Evolutionary conservation across 2,113 vertebrate species (phyloP).

Genomic region (Corythornis vintsioides): DNA sequence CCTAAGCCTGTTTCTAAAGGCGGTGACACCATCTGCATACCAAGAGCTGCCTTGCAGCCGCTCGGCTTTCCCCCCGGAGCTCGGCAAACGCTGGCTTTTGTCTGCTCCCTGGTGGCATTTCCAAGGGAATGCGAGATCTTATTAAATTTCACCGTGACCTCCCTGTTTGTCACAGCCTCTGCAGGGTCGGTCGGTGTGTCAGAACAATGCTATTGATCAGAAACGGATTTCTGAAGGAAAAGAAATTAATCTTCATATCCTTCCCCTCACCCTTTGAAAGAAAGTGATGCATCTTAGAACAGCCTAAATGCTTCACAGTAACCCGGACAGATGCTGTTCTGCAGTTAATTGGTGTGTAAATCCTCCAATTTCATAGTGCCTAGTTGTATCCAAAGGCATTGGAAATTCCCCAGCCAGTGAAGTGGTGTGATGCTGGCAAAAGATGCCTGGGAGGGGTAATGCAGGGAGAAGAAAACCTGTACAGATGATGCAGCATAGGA

Average conservation of each 20-base stretch:
- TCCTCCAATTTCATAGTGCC: background rate
- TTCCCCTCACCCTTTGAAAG: background rate
- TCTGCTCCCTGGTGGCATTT: conserved; percentile 66
- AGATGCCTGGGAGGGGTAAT: background rate
- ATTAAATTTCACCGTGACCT: conserved; percentile 59
- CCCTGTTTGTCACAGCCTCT: conserved; percentile 25
- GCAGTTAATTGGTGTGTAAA: background rate
- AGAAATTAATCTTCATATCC: background rate
- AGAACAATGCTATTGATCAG: background rate
- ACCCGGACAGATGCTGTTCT: background rate
- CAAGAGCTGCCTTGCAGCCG: conserved; percentile 17
- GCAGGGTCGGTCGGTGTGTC: background rate
- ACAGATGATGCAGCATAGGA: conserved; percentile 22
- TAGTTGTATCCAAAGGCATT: background rate
- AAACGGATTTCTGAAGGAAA: background rate
- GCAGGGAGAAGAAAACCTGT: conserved; percentile 19
- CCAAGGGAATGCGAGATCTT: conserved; percentile 46
- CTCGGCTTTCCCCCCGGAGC: conserved; percentile 3
- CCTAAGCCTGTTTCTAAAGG: background rate
- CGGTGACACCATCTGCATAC: conserved; percentile 53
- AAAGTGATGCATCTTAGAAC: background rate
- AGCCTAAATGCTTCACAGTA: background rate
- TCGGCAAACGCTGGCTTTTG: conserved; percentile 53
- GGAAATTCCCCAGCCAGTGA: conserved; percentile 5
- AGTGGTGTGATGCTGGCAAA: background rate